Evolutionary conservation across 2,797 vertebrate species (phyloP).

Genomic region (Odontamblyopus rebecca): DNA sequence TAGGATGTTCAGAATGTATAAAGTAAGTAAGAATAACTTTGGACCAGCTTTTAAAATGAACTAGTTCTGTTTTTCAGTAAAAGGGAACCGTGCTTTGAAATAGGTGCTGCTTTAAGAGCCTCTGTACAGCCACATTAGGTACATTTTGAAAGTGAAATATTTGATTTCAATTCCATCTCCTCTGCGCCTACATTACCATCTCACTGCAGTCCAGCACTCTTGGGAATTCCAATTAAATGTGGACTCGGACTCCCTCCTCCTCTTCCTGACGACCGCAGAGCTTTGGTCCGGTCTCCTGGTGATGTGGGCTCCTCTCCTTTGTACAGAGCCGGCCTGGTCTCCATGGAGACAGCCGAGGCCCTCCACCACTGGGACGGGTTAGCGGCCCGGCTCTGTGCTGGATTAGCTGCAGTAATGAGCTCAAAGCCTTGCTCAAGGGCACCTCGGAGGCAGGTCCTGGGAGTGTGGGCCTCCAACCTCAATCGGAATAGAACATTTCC

Average conservation of each 20-base stretch:
- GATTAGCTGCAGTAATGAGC: slow-evolving; percentile 14
- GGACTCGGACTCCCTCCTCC: background rate
- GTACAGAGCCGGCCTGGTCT: background rate
- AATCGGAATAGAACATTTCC: background rate
- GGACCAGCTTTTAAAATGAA: too few species aligned
- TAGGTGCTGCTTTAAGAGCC: too few species aligned
- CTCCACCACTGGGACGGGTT: background rate
- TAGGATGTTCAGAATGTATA: too few species aligned
- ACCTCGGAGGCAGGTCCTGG: background rate
- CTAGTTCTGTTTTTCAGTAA: too few species aligned
- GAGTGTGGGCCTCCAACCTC: background rate
- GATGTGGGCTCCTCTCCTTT: slow-evolving; percentile 7
- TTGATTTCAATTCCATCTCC: background rate
- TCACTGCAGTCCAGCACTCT: background rate
- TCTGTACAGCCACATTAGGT: background rate
- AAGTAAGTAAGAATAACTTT: too few species aligned
- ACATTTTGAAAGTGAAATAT: background rate
- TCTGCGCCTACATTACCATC: background rate
- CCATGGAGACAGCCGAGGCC: background rate
- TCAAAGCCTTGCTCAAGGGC: slow-evolving; percentile 7
- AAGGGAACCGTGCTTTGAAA: too few species aligned
- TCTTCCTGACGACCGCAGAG: too few species aligned
- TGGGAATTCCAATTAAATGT: slow-evolving; percentile 3
- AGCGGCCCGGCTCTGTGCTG: background rate
- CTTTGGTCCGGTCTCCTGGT: background rate